Base-by-base conservation (phyloP, 2,888 invertebrate species). In the Cephus pygmeus region DNA sequence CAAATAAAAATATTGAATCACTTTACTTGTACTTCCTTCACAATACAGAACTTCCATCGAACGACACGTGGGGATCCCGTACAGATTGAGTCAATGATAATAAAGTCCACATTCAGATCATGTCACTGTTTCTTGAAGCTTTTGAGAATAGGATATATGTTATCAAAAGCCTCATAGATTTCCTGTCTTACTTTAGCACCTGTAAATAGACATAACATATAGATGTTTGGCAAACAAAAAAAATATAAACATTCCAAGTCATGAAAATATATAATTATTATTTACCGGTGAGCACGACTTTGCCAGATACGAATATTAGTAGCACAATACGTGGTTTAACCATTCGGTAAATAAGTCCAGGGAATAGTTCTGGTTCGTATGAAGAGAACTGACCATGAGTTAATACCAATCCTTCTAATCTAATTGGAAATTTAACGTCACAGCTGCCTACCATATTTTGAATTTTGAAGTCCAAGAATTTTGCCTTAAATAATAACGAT, bases 301-400 rank as follows among this genome's bases (percentile, higher is more conserved):
- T 99, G 78, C 99, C 99, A 90, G 99, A 99, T 3, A 99, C 99
- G 93, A 99, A 99, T 91, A 99, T 99, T 12, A 99, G 93, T 78
- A 99, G 92, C 4, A 99, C 99, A 86, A 99, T 96, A 83, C 98
- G 95, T 0, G 99, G 99, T 88, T 99, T 97, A 34, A 99, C 97
- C 98, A 99, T 98, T 87, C 99, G 94, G 91, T 99, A 99, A 79
- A 99, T 98, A 35, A 99, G 94, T 15, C 99, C 99, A n/a, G 99
- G 99, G 92, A 99, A 99, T 78, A 99, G 92, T 92, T 99, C 99
- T 0, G 99, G 99, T 92, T 99, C 99, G 90, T 99, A 99, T 0
- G 91, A 91, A 31, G 91, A 91, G 90, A 96, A 97, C 91, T 96
- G 96, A 82, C 95, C 95, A 90, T 97, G 97, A 4, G 96, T 96